These are phyloP conservation scores for Lycaena phlaeas DNA, from an alignment of 2,888 invertebrate species.

Conservation along the genomic window DNA sequence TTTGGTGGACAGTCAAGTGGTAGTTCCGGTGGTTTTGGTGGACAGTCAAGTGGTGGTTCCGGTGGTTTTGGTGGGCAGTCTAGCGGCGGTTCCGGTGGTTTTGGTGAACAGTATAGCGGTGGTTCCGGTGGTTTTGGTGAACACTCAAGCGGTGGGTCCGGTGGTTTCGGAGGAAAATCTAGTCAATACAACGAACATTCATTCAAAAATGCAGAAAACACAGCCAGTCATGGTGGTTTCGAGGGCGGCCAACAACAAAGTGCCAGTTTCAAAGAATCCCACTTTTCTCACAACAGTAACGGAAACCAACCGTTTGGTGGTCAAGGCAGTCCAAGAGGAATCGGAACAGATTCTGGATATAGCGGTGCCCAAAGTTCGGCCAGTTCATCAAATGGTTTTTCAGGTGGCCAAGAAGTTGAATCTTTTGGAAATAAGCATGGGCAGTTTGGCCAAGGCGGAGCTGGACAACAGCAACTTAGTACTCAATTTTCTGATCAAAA, in stretches of 20 bases:
- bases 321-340: slow-evolving; percentile 7
- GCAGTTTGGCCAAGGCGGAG: background rate
- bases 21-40: too few species aligned
- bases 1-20: too few species aligned
- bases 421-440: background rate
- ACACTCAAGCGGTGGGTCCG: slow-evolving; percentile 12
- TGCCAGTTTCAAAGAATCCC: slow-evolving; percentile 28
- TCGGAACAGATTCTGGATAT: slow-evolving; percentile 2
- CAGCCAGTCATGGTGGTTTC: too few species aligned
- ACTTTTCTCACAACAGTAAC: slow-evolving; percentile 25
- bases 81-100: too few species aligned
- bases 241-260: slow-evolving; percentile 10
- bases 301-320: slow-evolving; percentile 18
- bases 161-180: background rate
- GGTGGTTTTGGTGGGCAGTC: too few species aligned
- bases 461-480: background rate
- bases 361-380: slow-evolving; percentile 1
- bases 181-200: slow-evolving; percentile 2
- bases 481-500: background rate
- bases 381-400: background rate
- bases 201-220: background rate
- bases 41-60: too few species aligned
- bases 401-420: background rate
- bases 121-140: slow-evolving; percentile 12
- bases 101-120: too few species aligned